These are phyloP conservation scores for Asobara japonica DNA, from an alignment of 1,140 invertebrate genomes.

Conservation along the genomic window DNA sequence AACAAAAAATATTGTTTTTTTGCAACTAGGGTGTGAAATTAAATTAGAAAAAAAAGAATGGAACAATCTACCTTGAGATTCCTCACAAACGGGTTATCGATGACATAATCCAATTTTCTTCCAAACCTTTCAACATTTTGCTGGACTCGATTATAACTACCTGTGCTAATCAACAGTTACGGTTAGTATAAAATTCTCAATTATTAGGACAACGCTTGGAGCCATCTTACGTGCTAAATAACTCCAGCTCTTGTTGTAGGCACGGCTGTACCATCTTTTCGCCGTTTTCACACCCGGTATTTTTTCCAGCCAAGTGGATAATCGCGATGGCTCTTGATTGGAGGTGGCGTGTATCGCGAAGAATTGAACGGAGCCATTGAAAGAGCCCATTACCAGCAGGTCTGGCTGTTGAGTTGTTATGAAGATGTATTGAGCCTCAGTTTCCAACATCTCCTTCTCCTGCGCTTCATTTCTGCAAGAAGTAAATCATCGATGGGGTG, in stretches of 20 bases:
- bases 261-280: slow-evolving; percentile 46
- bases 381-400: slow-evolving; percentile 52
- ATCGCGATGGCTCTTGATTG: slow-evolving; percentile 41
- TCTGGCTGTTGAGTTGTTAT: slow-evolving; percentile 47
- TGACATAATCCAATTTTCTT: slow-evolving; percentile 47
- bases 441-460: slow-evolving; percentile 47
- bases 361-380: slow-evolving; percentile 51
- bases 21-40: too few species aligned
- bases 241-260: slow-evolving; percentile 46
- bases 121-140: slow-evolving; percentile 47
- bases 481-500: background rate
- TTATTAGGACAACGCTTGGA: too few species aligned
- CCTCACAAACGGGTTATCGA: slow-evolving; percentile 45
- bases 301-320: slow-evolving; percentile 48
- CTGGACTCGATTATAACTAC: slow-evolving; percentile 45
- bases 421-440: slow-evolving; percentile 49
- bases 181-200: slow-evolving; percentile 13
- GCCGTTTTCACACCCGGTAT: slow-evolving; percentile 50
- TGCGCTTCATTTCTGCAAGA: slow-evolving; percentile 45
- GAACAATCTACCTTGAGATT: slow-evolving; percentile 44
- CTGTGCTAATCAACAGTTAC: slow-evolving; percentile 36
- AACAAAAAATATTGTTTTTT: too few species aligned
- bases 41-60: slow-evolving; percentile 9
- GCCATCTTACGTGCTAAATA: slow-evolving; percentile 46
- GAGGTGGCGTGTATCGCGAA: slow-evolving; percentile 45